Conservation (phyloP, 2,888 invertebrate species). For the Drosophila emarginata region DNA sequence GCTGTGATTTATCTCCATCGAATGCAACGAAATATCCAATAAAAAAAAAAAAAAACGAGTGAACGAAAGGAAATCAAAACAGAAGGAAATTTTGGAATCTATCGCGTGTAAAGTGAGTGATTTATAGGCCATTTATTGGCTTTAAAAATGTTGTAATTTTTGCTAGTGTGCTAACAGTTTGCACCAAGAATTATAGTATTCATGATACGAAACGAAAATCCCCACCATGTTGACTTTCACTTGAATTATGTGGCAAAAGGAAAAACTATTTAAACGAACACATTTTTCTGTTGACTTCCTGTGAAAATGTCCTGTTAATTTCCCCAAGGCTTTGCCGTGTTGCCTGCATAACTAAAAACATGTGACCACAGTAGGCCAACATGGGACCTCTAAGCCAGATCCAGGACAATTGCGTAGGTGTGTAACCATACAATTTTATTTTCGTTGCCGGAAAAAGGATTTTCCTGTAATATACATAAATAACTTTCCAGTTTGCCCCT, state of each 20-base stretch:
- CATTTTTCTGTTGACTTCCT: constrained; percentile 19
- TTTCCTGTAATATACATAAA: neutral
- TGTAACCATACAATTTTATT: constrained; percentile 22
- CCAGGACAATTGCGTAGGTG: constrained; percentile 47
- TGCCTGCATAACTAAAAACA: constrained; percentile 65
- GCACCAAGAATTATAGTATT: neutral
- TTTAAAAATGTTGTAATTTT: constrained; percentile 45
- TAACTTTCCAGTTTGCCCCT: constrained; percentile 34
- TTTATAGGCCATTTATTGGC: constrained; percentile 68
- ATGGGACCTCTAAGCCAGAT: constrained; percentile 25
- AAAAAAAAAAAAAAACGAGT: neutral
- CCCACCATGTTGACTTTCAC: constrained; percentile 11
- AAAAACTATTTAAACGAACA: constrained; percentile 29
- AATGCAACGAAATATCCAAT: constrained; percentile 69
- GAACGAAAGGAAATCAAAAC: constrained; percentile 22
- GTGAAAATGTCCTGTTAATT: constrained; percentile 68
- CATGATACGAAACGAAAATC: neutral
- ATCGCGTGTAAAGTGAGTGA: constrained; percentile 63
- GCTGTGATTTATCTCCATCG: constrained; percentile 63
- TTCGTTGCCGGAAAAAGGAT: neutral
- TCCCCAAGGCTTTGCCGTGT: constrained; percentile 58
- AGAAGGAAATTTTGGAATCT: constrained; percentile 62
- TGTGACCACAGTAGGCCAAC: constrained; percentile 44
- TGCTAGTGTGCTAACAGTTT: neutral
- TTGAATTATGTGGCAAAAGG: constrained; percentile 39